Conservation (phyloP, 2,797 vertebrate genomes). For the Natrix natrix region DNA sequence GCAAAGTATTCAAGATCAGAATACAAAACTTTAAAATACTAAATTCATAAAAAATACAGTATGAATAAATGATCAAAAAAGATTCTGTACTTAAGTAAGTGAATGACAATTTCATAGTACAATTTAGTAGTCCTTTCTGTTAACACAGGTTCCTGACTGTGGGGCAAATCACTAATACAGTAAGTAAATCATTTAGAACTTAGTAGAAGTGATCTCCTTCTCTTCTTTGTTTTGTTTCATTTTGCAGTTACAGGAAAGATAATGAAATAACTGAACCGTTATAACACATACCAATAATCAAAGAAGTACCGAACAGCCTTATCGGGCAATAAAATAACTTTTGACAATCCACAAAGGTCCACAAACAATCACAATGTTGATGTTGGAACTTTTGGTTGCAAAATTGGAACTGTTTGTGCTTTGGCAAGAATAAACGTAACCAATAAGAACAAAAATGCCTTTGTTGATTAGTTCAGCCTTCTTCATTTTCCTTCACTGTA, state of each 20-base stretch:
- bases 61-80: background rate
- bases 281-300: background rate
- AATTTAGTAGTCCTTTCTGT: background rate
- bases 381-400: slow-evolving; percentile 34
- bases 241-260: slow-evolving; percentile 41
- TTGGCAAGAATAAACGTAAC: slow-evolving; percentile 42
- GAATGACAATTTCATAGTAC: slow-evolving; percentile 29
- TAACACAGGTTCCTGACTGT: slow-evolving; percentile 37
- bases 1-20: slow-evolving; percentile 1
- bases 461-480: slow-evolving; percentile 45
- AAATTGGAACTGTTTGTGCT: slow-evolving; percentile 48
- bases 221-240: slow-evolving; percentile 36
- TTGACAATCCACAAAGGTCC: slow-evolving; percentile 41
- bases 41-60: background rate
- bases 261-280: slow-evolving; percentile 28
- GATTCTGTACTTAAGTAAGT: slow-evolving; percentile 14
- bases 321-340: slow-evolving; percentile 34
- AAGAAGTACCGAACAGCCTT: background rate
- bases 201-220: slow-evolving; percentile 29
- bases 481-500: slow-evolving; percentile 34
- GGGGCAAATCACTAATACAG: background rate
- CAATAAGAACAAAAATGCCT: slow-evolving; percentile 51
- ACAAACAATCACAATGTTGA: slow-evolving; percentile 46
- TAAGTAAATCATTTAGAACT: slow-evolving; percentile 20
- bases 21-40: slow-evolving; percentile 17